A percentile compares a stretch with the other conserved stretches of the same genome.
These are phyloP conservation scores for Oscheius sp. DNA, from an alignment of 2,888 invertebrate genomes.

Conservation along the genomic window DNA sequence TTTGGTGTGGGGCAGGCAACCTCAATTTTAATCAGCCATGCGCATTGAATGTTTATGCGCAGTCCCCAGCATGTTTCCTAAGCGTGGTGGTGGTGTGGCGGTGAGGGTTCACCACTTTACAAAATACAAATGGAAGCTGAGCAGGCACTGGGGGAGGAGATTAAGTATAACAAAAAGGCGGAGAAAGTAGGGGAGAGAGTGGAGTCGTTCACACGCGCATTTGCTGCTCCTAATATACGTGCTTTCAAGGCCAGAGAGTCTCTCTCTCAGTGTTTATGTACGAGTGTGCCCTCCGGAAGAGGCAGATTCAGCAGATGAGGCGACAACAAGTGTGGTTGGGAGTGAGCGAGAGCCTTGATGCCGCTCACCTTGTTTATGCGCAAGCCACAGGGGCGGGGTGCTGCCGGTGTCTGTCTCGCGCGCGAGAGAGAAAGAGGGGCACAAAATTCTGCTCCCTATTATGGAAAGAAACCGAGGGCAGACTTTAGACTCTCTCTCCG, in stretches of 20 bases:
- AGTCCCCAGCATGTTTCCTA: constrained; percentile 20
- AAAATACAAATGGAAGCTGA: not conserved
- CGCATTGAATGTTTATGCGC: constrained; percentile 37
- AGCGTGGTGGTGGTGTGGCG: constrained; percentile 10
- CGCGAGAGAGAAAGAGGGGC: too few species aligned
- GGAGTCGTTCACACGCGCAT: constrained; percentile 32
- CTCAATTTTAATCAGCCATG: constrained; percentile 38
- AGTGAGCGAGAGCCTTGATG: constrained; percentile 5
- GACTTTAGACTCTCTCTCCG: not conserved
- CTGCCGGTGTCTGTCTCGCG: constrained; percentile 8
- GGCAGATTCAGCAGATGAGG: constrained; percentile 11
- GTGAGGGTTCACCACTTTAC: not conserved
- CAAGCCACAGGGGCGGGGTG: constrained; percentile 16
- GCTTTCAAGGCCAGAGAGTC: not conserved
- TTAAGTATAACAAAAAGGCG: constrained; percentile 30
- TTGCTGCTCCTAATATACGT: constrained; percentile 34
- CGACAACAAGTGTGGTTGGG: constrained; percentile 16
- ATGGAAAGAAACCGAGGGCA: not conserved
- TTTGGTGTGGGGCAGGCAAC: constrained; percentile 13
- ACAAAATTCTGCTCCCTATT: too few species aligned
- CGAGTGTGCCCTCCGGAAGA: constrained; percentile 16
- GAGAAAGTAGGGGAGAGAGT: constrained; percentile 11
- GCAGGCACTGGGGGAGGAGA: constrained; percentile 3
- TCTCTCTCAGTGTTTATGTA: constrained; percentile 15
- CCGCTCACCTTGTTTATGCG: constrained; percentile 37